phyloP scores from a whole-genome alignment of 2,888 invertebrate genomes.

The Alentia gelatinosa region DNA sequence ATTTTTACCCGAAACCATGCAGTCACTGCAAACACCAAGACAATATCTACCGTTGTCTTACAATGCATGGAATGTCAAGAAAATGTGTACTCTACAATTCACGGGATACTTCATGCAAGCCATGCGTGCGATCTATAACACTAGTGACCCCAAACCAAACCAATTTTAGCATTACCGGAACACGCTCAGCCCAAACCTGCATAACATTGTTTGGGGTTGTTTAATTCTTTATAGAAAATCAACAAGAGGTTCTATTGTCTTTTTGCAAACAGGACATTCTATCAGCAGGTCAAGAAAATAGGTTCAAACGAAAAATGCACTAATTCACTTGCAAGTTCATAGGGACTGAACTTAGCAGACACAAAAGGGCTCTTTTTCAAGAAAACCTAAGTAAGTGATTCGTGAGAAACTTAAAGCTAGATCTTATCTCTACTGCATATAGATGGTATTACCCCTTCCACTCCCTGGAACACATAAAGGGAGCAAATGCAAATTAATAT shows the following conservation, averaged over 20 bases:
- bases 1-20: not conserved
- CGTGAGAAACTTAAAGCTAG: not conserved
- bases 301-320: not conserved
- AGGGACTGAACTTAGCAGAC: not conserved
- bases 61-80: too few relatives aligned
- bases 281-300: not conserved
- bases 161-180: not conserved
- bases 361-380: not conserved
- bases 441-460: conserved; percentile 35
- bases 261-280: not conserved
- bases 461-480: conserved; percentile 35
- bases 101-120: too few relatives aligned
- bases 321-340: conserved; percentile 2
- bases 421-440: not conserved
- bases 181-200: not conserved
- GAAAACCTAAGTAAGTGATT: not conserved
- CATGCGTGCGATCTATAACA: too few relatives aligned
- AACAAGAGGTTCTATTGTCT: not conserved
- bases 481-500: conserved; percentile 33
- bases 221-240: not conserved
- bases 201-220: not conserved
- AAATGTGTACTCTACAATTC: too few relatives aligned
- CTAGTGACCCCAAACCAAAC: not conserved
- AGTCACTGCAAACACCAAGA: not conserved
- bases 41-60: not conserved